Conservation (phyloP, 2,113 vertebrate species). For the Castor canadensis region DNA sequence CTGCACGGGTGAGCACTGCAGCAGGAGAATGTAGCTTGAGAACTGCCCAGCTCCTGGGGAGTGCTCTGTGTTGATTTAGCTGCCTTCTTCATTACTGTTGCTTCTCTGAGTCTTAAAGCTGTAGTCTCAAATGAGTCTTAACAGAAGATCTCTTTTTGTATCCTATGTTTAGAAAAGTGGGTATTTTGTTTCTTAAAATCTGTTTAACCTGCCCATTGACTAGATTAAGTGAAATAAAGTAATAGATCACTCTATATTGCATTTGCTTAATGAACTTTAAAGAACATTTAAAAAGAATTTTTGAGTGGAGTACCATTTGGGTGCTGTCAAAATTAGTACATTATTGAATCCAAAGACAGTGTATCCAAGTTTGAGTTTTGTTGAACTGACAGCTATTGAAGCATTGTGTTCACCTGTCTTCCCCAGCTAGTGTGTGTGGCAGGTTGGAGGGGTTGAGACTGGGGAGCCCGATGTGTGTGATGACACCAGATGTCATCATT, state of each 20-base stretch:
- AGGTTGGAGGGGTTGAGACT: slow-evolving; percentile 22
- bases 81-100: neutral
- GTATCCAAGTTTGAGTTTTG: slow-evolving; percentile 30
- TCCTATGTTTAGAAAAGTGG: slow-evolving; percentile 4
- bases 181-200: slow-evolving; percentile 44
- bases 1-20: neutral
- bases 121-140: neutral
- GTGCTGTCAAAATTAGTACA: slow-evolving; percentile 58
- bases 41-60: neutral
- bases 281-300: slow-evolving; percentile 51
- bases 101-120: slow-evolving; percentile 21
- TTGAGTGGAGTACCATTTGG: slow-evolving; percentile 63
- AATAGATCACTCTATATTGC: neutral
- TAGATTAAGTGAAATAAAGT: slow-evolving; percentile 48
- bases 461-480: slow-evolving; percentile 48
- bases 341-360: slow-evolving; percentile 13
- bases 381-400: slow-evolving; percentile 20
- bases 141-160: slow-evolving; percentile 44
- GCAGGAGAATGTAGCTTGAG: too few species aligned
- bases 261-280: slow-evolving; percentile 57
- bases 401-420: slow-evolving; percentile 74
- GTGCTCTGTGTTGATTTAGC: neutral
- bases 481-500: slow-evolving; percentile 65
- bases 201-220: neutral
- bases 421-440: slow-evolving; percentile 64